These are phyloP conservation scores for Megalopta genalis DNA, from an alignment of 1,140 invertebrate species.

Conservation along the genomic window DNA sequence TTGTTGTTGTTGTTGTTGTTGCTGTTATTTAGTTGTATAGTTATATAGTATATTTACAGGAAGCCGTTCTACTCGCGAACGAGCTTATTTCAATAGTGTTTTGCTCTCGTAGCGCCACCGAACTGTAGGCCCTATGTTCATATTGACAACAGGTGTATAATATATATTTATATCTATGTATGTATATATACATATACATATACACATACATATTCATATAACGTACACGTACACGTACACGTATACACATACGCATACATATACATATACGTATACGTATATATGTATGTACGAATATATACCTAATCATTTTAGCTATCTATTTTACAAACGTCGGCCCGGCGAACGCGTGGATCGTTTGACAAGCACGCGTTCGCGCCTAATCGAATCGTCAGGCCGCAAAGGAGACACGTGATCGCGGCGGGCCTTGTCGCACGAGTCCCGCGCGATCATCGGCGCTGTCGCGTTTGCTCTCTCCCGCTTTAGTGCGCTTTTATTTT, in stretches of 20 bases:
- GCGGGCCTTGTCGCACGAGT: background rate
- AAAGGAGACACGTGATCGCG: constrained; percentile 48
- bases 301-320: constrained; percentile 74
- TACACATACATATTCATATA: constrained; percentile 22
- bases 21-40: constrained; percentile 26
- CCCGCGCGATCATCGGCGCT: constrained; percentile 13
- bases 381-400: constrained; percentile 61
- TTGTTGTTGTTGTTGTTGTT: background rate
- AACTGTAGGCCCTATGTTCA: constrained; percentile 75
- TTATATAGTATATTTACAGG: constrained; percentile 71
- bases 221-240: background rate
- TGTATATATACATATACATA: background rate
- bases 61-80: constrained; percentile 62
- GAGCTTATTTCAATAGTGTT: constrained; percentile 72
- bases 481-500: constrained; percentile 40
- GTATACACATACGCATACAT: constrained; percentile 21
- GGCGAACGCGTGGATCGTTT: constrained; percentile 34
- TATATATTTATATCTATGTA: constrained; percentile 49
- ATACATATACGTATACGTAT: background rate
- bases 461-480: constrained; percentile 34
- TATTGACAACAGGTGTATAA: constrained; percentile 77
- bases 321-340: constrained; percentile 73
- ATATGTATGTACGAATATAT: constrained; percentile 46
- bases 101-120: constrained; percentile 68
- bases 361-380: constrained; percentile 25